Conservation (phyloP, 2,113 vertebrate genomes). For the Chloroceryle aenea region DNA sequence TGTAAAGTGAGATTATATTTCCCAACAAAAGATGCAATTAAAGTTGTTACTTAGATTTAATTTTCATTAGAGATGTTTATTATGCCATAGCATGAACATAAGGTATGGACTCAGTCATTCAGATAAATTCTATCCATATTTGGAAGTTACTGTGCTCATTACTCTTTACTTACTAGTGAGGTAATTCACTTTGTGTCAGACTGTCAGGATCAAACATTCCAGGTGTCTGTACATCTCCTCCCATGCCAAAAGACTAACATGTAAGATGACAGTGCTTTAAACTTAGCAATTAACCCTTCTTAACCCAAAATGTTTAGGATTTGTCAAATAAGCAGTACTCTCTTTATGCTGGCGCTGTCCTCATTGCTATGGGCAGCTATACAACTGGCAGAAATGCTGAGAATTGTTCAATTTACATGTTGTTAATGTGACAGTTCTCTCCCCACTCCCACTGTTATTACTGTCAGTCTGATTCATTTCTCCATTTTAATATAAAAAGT, state of each 20-base stretch:
- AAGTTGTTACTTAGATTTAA: not conserved
- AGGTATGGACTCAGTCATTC: not conserved
- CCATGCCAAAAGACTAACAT: not conserved
- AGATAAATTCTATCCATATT: not conserved
- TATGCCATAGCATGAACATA: not conserved
- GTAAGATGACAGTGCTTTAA: not conserved
- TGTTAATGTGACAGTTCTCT: not conserved
- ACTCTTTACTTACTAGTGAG: not conserved
- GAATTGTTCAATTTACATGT: not conserved
- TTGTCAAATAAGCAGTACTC: not conserved
- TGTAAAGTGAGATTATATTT: not conserved
- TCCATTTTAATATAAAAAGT: not conserved
- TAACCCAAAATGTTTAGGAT: not conserved
- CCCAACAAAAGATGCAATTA: not conserved
- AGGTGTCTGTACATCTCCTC: not conserved
- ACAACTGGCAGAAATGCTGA: not conserved
- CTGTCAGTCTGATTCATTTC: not conserved
- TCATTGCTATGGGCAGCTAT: fast-evolving
- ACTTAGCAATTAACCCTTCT: not conserved
- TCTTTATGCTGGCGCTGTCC: not conserved
- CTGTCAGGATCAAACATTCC: not conserved
- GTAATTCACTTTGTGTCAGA: not conserved
- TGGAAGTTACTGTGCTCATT: not conserved
- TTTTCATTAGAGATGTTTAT: not conserved
- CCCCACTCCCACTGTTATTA: not conserved